phyloP scores from a whole-genome alignment of 2,113 vertebrate genomes.

The Felis catus region F.catus_Fca126_mat1.0 CM031425.1:38535501-38536000 shows the following conservation, averaged over 20 bases:
- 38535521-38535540: conserved; percentile 67
- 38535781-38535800: conserved; percentile 57
- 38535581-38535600: neutral
- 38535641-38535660: conserved; percentile 53
- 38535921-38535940: conserved; percentile 47
- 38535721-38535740: conserved; percentile 47
- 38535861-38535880: conserved; percentile 56
- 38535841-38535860: conserved; percentile 20
- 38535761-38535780: conserved; percentile 63
- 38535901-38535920: conserved; percentile 49
- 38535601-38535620: conserved; percentile 33
- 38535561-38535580: conserved; percentile 38
- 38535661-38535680: conserved; percentile 60
- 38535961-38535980: conserved; percentile 7
- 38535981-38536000: conserved; percentile 54
- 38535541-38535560: conserved; percentile 71
- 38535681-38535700: conserved; percentile 31
- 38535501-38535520: neutral
- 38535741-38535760: conserved; percentile 38
- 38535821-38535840: conserved; percentile 57
- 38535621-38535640: conserved; percentile 52
- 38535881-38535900: conserved; percentile 41
- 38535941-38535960: conserved; percentile 58
- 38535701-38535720: conserved; percentile 36
- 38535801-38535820: conserved; percentile 38